Percentiles rank a stretch among this genome's conserved stretches.
phyloP scores from a whole-genome alignment of 2,888 invertebrate species.

The Melanostoma mellinum region DNA sequence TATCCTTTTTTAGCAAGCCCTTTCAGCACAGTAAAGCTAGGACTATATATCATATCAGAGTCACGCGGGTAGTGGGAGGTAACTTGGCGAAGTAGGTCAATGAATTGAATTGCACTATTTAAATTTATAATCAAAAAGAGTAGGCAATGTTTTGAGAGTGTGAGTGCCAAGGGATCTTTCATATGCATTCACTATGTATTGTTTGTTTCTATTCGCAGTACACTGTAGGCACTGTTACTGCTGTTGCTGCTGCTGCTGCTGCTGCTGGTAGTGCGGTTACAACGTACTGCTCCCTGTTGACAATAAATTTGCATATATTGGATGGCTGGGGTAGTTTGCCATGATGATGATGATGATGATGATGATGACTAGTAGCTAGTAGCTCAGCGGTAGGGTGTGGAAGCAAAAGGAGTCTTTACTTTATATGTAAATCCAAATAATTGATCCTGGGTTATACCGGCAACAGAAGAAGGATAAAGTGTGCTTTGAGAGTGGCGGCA shows the following conservation, averaged over 20 bases:
- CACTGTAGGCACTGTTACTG: conserved; percentile 30
- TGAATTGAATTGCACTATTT: conserved; percentile 73
- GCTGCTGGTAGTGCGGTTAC: conserved; percentile 51
- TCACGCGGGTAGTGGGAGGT: conserved; percentile 13
- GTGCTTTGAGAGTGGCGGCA: conserved; percentile 12
- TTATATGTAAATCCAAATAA: conserved; percentile 70
- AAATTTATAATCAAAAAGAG: conserved; percentile 69
- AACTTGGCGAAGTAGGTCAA: conserved; percentile 63
- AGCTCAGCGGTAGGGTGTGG: conserved; percentile 13
- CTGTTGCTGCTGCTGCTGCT: conserved; percentile 22
- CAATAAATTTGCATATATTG: conserved; percentile 72
- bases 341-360: conserved; percentile 45
- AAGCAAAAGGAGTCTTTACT: conserved; percentile 57
- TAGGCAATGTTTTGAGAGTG: conserved; percentile 53
- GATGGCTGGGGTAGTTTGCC: conserved; percentile 61
- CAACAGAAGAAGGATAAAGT: conserved; percentile 11
- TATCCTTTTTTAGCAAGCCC: conserved; percentile 52
- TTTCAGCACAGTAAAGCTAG: conserved; percentile 21
- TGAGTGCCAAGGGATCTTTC: conserved; percentile 50
- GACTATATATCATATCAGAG: conserved; percentile 46
- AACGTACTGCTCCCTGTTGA: conserved; percentile 70
- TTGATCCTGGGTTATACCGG: conserved; percentile 60
- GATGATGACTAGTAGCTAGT: conserved; percentile 49
- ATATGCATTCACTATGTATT: conserved; percentile 57
- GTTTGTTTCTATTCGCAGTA: conserved; percentile 33